Evolutionary conservation across 2,113 vertebrate species (phyloP), one percentile per base, ranked within the genome.

Genomic region (Sorex araneus): DNA sequence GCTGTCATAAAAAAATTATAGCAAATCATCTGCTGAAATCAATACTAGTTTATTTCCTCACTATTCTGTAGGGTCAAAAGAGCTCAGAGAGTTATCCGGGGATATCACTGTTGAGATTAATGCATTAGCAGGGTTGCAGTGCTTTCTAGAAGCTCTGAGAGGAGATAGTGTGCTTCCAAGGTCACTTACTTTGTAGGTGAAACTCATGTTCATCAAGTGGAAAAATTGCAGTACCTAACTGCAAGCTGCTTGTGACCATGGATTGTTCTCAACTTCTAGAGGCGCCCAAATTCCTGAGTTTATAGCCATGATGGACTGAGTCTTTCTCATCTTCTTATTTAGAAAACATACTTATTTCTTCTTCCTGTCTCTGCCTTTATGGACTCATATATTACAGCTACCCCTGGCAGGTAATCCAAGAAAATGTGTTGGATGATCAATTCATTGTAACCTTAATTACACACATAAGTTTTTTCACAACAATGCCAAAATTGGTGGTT

Each of bases 261-360:
- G 40, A 19, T 71, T 40, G 9, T 36, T 71, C 34, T 67, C 47
- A 34, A 34, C 34, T 43, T 63, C 10, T 2, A 13, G 63, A 81
- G 6, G 32, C 57, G 1, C 27, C 11, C 15, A 10, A 6, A 1
- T 89, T 83, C 85, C 32, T 74, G 16, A 3, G 50, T n/a, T 73
- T n/a, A 5, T 23, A 75, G 28, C 7, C 71, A 6, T 1, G 0
- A 0, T 30, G 3, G n/a, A 7, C 11, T 3, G 27, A 84, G 1
- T 67, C 25, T n/a, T 86, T 63, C 34, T 50, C 12, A 1, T 11
- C 3, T 6, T 92, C 67, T 34, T 54, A 19, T 67, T 28, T 1
- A 1, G 40, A 25, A 28, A 21, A 4, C 25, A 30, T 50, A 40
- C 92, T 12, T 47, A 32, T 43, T 34, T 67, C 74, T 84, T 19